phyloP scores from a whole-genome alignment of 2,888 invertebrate genomes.

The Hybos culiciformis region DNA sequence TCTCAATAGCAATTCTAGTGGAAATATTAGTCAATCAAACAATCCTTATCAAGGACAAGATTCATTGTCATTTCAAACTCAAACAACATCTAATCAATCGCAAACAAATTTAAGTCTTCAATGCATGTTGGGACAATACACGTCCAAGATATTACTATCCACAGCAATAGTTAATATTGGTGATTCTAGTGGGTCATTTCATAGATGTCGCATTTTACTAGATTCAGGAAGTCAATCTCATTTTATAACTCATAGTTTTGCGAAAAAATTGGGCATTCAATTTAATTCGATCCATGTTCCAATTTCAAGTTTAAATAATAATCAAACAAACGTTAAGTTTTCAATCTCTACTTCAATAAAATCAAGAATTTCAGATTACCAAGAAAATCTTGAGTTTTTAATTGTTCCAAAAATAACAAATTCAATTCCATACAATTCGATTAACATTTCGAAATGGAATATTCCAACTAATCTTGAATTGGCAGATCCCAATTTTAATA shows the following conservation, averaged over 20 bases:
- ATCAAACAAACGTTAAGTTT: no score
- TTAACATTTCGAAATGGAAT: neutral
- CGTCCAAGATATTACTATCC: neutral
- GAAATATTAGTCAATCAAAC: no score
- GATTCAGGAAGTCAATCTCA: neutral
- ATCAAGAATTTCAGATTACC: neutral
- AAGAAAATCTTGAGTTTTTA: neutral
- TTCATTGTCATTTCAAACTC: no score
- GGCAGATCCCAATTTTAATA: neutral
- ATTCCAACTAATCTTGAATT: neutral
- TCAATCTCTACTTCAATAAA: neutral
- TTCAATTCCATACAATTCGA: neutral
- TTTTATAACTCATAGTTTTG: neutral
- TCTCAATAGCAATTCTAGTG: no score
- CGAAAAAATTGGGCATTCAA: no score
- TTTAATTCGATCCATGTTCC: no score
- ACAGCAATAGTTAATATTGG: neutral
- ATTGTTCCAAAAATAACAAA: neutral
- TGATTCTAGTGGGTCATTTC: neutral
- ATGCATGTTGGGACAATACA: no score
- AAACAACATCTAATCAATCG: no score
- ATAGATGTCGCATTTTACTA: neutral
- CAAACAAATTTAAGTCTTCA: no score
- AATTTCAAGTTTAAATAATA: no score
- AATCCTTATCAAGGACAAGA: no score